phyloP scores from a whole-genome alignment of 2,888 invertebrate genomes.

The Rhogogaster chlorosoma region DNA sequence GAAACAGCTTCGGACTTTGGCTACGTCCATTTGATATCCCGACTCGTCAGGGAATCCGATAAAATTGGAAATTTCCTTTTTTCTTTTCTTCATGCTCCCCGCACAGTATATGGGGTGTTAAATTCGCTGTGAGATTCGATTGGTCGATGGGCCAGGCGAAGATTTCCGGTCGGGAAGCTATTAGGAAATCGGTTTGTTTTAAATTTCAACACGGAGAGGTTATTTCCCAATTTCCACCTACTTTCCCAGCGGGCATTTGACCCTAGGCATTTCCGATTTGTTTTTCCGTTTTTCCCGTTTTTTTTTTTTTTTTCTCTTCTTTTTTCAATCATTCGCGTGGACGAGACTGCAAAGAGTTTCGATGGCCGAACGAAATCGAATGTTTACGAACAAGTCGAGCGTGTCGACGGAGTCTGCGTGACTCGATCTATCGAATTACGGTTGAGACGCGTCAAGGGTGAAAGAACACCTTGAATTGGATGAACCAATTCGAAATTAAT shows the following conservation, averaged over 20 bases:
- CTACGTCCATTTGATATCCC: conserved; percentile 19
- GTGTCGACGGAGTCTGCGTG: conserved; percentile 47
- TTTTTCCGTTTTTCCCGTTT: conserved; percentile 11
- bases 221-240: conserved; percentile 45
- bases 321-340: conserved; percentile 44
- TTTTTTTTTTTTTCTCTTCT: not conserved
- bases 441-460: conserved; percentile 42
- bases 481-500: not conserved
- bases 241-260: conserved; percentile 44
- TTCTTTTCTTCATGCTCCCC: conserved; percentile 57
- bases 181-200: conserved; percentile 54
- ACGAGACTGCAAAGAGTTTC: conserved; percentile 45
- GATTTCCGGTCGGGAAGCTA: conserved; percentile 74
- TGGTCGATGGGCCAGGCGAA: conserved; percentile 68
- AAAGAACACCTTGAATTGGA: not conserved
- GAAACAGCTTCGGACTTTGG: conserved; percentile 25
- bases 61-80: conserved; percentile 73
- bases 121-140: conserved; percentile 78
- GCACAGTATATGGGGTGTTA: conserved; percentile 70
- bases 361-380: conserved; percentile 44
- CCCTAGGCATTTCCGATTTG: conserved; percentile 38
- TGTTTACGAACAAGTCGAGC: conserved; percentile 49
- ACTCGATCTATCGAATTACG: conserved; percentile 49
- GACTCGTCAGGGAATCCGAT: conserved; percentile 72
- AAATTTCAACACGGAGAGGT: conserved; percentile 56